phyloP scores from a whole-genome alignment of 1,140 invertebrate species.

The Teleogryllus occipitalis region DNA sequence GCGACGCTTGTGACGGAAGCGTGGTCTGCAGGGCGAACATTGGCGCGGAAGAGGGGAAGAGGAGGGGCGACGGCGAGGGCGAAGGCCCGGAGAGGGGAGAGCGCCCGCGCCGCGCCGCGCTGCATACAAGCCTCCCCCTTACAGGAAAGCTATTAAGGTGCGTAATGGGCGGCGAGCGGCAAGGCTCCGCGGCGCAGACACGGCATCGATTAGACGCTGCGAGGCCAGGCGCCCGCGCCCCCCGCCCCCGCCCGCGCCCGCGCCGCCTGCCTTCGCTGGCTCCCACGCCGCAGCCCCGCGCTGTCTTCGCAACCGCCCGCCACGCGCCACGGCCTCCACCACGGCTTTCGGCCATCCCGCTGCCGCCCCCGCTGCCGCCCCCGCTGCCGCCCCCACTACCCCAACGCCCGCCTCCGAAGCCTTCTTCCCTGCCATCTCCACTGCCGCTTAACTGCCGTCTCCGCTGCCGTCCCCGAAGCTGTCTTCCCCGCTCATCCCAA shows the following conservation, averaged over 20 bases:
- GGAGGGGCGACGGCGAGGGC: not conserved
- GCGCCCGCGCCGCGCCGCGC: too few relatives aligned
- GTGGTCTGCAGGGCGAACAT: too few relatives aligned
- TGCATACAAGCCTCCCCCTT: constrained; percentile 12
- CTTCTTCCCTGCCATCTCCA: not conserved
- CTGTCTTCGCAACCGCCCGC: not conserved
- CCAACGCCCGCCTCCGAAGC: not conserved
- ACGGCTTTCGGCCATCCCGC: not conserved
- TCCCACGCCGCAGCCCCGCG: not conserved
- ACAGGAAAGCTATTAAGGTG: constrained; percentile 39
- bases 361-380: not conserved
- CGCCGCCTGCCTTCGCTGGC: constrained; percentile 7
- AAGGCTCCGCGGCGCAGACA: constrained; percentile 38
- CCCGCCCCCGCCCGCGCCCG: constrained; percentile 2
- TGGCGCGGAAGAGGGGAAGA: too few relatives aligned
- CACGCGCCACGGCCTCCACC: not conserved
- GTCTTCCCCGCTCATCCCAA: not conserved
- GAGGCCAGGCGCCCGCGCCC: constrained; percentile 23
- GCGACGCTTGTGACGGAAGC: too few relatives aligned
- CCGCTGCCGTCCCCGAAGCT: not conserved
- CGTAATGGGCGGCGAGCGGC: constrained; percentile 37
- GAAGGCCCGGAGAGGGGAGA: not conserved
- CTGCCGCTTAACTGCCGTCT: not conserved
- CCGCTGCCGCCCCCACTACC: not conserved
- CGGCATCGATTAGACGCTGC: constrained; percentile 41